Percentiles rank a stretch among this genome's conserved stretches.
Conservation (phyloP, 2,113 vertebrate genomes). For the Dasyornis broadbenti region DNA sequence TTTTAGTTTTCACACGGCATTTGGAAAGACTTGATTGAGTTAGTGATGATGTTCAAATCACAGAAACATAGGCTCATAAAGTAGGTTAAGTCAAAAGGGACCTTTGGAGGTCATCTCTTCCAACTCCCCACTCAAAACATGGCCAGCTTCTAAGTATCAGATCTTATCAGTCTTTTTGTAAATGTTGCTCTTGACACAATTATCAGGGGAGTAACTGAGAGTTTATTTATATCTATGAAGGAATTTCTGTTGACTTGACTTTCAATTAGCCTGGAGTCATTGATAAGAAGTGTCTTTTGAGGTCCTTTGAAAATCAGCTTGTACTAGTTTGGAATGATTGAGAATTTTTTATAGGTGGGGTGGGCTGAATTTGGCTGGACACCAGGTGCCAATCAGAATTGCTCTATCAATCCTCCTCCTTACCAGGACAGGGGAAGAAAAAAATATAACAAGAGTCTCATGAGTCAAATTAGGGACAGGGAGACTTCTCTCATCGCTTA, state of each 20-base stretch:
- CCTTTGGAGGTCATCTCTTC: background rate
- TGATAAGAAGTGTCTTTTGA: background rate
- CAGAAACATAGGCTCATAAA: background rate
- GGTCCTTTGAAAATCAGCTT: background rate
- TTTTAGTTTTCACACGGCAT: background rate
- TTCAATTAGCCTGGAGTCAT: background rate
- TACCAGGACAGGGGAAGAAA: background rate
- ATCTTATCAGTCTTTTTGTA: background rate
- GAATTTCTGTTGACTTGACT: background rate
- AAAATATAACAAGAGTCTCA: background rate
- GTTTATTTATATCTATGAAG: background rate
- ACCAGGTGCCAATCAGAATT: background rate
- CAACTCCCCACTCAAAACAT: background rate
- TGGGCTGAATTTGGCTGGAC: background rate
- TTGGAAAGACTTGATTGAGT: background rate
- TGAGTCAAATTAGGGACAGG: rapidly evolving
- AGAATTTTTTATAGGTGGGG: background rate
- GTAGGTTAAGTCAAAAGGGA: background rate
- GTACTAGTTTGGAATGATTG: background rate
- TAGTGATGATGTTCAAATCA: background rate
- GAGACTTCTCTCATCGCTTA: background rate
- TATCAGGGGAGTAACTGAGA: background rate
- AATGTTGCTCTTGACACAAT: background rate
- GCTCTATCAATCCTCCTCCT: background rate
- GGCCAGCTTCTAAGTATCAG: background rate